phyloP scores from a whole-genome alignment of 1,140 invertebrate species.

The Brachionus rotundiformis region DNA sequence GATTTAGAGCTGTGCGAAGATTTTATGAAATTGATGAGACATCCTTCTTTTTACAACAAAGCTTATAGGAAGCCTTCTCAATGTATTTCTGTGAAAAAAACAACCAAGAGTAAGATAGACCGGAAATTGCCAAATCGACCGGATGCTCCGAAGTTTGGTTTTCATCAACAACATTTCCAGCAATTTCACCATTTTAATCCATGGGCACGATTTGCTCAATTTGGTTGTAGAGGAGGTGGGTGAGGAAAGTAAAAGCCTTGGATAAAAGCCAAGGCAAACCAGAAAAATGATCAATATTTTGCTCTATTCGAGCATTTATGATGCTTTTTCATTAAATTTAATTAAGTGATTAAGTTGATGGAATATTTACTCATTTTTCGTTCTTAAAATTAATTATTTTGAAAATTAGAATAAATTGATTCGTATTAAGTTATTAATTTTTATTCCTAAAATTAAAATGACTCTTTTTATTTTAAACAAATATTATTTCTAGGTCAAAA shows the following conservation, averaged over 20 bases:
- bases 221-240: constrained; percentile 6
- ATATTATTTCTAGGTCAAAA: too few species aligned
- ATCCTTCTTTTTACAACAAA: constrained; percentile 9
- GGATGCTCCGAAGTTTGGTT: constrained; percentile 25
- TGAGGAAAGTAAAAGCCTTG: constrained; percentile 34
- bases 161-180: constrained; percentile 20
- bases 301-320: not conserved
- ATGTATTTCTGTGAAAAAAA: not conserved
- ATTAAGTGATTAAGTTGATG: constrained; percentile 28
- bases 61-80: constrained; percentile 14
- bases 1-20: not conserved
- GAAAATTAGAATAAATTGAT: not conserved
- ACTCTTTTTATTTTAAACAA: too few species aligned
- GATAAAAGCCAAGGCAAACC: not conserved
- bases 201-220: constrained; percentile 7
- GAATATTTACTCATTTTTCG: not conserved
- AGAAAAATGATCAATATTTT: not conserved
- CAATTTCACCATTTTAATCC: constrained; percentile 25
- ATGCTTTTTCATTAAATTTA: constrained; percentile 36
- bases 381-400: not conserved
- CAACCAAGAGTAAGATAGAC: not conserved
- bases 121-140: not conserved
- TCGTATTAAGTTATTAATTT: too few species aligned
- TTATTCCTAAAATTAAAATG: too few species aligned
- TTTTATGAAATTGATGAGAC: constrained; percentile 25